Evolutionary conservation across 2,888 invertebrate species (phyloP).

Genomic region (Adineta ricciae): DNA sequence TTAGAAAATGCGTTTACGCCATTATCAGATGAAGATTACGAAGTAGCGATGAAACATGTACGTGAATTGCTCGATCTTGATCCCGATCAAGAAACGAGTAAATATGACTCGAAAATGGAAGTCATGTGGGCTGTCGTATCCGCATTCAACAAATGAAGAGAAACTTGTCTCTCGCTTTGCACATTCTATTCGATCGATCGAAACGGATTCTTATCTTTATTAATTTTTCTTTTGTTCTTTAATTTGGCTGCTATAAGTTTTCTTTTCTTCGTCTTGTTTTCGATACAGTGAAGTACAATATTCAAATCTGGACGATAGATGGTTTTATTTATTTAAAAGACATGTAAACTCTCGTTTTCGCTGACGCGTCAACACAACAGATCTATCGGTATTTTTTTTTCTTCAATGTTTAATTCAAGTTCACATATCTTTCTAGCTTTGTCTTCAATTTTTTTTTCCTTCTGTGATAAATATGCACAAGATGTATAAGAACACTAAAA

Average conservation of each 20-base stretch:
- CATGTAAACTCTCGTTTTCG: neutral
- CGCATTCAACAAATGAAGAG: conserved; percentile 30
- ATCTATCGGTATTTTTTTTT: neutral
- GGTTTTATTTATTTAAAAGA: neutral
- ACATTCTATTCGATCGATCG: neutral
- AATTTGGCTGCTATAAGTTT: neutral
- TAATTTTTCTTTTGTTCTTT: conserved; percentile 2
- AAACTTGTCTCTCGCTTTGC: neutral
- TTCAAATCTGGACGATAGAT: neutral
- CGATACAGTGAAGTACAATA: neutral
- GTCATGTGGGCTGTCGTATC: conserved; percentile 98
- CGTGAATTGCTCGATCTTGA: conserved; percentile 88
- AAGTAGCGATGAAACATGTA: conserved; percentile 91
- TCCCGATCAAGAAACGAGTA: conserved; percentile 85
- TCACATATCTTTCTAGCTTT: neutral
- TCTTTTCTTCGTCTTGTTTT: neutral
- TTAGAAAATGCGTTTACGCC: conserved; percentile 98
- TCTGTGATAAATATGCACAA: neutral
- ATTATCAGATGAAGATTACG: conserved; percentile 84
- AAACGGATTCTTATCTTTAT: neutral
- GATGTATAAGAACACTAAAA: neutral
- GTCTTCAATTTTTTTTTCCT: neutral
- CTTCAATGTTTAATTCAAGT: neutral
- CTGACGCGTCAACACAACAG: neutral
- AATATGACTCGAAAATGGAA: conserved; percentile 58